phyloP scores from a whole-genome alignment of 1,140 invertebrate species.

The Eriosoma lanigerum region DNA sequence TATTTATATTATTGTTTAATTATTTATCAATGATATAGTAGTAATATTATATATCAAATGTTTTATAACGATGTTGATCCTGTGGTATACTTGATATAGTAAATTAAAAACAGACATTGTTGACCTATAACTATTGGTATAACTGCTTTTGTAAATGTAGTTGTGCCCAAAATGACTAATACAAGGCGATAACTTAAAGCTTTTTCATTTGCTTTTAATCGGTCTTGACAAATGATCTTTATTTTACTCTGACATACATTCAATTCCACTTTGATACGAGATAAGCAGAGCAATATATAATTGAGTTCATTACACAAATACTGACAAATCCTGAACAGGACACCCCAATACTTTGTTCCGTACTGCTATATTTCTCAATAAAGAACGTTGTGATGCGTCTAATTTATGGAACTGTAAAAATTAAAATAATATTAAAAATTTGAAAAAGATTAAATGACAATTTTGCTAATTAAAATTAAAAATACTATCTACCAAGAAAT shows the following conservation, averaged over 20 bases:
- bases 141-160: slow-evolving; percentile 13
- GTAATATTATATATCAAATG: slow-evolving; percentile 21
- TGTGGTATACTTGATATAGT: slow-evolving; percentile 14
- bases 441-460: too few relatives aligned
- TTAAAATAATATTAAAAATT: too few relatives aligned
- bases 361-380: not conserved
- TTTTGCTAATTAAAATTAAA: too few relatives aligned
- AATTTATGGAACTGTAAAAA: slow-evolving; percentile 7
- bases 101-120: slow-evolving; percentile 38
- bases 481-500: too few relatives aligned
- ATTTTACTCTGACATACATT: slow-evolving; percentile 1
- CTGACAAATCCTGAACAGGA: slow-evolving; percentile 3
- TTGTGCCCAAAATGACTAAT: not conserved
- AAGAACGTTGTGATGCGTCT: not conserved
- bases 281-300: not conserved
- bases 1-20: not conserved
- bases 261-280: slow-evolving; percentile 21
- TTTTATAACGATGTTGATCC: not conserved
- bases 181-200: slow-evolving; percentile 17
- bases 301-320: slow-evolving; percentile 23
- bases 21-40: not conserved
- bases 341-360: not conserved
- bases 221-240: slow-evolving; percentile 2
- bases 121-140: slow-evolving; percentile 12
- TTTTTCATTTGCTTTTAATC: slow-evolving; percentile 20